Base-by-base conservation (phyloP, 2,113 vertebrate genomes). In the Nerophis ophidion region DNA sequence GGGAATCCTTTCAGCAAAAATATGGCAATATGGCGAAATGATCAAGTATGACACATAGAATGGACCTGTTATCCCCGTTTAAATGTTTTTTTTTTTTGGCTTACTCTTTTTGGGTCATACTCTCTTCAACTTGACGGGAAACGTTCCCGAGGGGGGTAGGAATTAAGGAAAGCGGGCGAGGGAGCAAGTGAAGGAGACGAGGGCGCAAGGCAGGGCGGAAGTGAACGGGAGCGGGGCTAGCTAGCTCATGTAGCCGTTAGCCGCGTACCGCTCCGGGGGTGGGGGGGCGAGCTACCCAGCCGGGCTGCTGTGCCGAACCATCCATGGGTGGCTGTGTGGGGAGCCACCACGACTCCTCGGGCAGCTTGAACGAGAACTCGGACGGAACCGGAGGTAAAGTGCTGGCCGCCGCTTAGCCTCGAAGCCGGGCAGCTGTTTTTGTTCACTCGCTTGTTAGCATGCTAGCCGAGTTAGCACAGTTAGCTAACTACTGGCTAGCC, bases 311-410 rank as follows among this genome's bases (percentile, higher is more conserved):
- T 58, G 85, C 83, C 68, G 83, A 79, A 87, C 87, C 79, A 93
- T 91, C 93, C 93, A 97, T 96, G 95, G 95, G 95, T 92, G 95
- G 94, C 92, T 97, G 95, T 91, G 94, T 96, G 87, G 95, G 95
- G 90, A 93, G 93, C 90, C 95, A 95, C 89, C 95, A 97, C 91
- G 94, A 95, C 87, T 97, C 95, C 78, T 94, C 94, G 76, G 95
- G 95, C 90, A 96, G 94, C 91, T 90, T 97, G 80, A 95, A 97
- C 92, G 95, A 97, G 87, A 97, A 95, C 87, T 96, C 95, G 66
- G 95, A 95, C 89, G 94, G 93, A 81, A 93, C 93, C 66, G 95
- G 94, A 93, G 95, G 95, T 95, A 79, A n/a, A 87, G 46, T 71
- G 4, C 40, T 44, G 11, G 11, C 40, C 40, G 40, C 40, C 40